Conservation (phyloP, 1,140 invertebrate species). For the Conus ventricosus region DNA sequence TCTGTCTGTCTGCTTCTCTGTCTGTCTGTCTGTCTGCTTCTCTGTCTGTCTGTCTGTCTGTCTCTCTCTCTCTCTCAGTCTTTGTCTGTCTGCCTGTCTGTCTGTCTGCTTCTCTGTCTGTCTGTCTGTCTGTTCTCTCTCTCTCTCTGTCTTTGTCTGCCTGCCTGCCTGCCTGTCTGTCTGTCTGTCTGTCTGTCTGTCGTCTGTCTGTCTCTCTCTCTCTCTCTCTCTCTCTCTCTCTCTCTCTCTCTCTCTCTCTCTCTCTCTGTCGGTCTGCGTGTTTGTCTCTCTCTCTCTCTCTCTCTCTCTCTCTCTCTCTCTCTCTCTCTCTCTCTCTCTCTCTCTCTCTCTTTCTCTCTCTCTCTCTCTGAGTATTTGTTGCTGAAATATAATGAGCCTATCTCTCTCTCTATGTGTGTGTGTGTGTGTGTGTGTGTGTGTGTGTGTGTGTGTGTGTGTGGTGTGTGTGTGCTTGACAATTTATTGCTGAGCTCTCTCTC, state of each 20-base stretch:
- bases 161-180: no score
- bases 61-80: constrained; percentile 8
- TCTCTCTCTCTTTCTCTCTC: background rate
- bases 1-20: background rate
- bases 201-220: background rate
- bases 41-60: background rate
- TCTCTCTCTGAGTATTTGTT: background rate
- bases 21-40: background rate
- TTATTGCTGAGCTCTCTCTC: no score
- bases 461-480: no score
- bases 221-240: background rate
- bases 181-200: background rate
- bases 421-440: no score
- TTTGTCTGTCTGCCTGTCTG: no score
- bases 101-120: no score
- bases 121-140: no score
- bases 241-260: constrained; percentile 15
- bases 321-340: background rate
- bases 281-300: constrained; percentile 5
- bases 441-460: no score
- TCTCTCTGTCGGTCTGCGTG: no score
- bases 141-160: no score
- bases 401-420: no score
- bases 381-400: no score
- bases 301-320: background rate